These are phyloP conservation scores for Typhlichthys eigenmanni DNA, from an alignment of 2,797 vertebrate genomes.

Conservation along the genomic window DNA sequence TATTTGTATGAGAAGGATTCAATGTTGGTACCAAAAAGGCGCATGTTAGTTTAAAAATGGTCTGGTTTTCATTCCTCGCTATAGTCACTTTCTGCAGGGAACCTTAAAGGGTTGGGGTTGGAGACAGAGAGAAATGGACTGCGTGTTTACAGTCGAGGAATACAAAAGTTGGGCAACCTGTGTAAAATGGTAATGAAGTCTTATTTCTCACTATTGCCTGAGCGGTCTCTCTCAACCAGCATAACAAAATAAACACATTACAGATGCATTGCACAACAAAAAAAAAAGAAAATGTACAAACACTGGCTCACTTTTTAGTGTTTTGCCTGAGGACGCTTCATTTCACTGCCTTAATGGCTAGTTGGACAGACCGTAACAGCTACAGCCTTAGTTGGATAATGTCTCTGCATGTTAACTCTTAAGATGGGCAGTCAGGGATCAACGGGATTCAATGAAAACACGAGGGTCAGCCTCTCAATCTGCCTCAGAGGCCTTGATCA, in stretches of 20 bases:
- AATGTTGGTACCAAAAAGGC: too few species aligned
- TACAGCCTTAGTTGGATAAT: too few species aligned
- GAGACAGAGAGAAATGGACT: too few species aligned
- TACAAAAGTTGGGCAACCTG: slow-evolving; percentile 60
- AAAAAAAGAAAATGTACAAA: neutral
- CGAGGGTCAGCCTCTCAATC: slow-evolving; percentile 22
- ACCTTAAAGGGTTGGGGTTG: too few species aligned
- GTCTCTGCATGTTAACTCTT: slow-evolving; percentile 6
- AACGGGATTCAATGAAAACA: slow-evolving; percentile 18
- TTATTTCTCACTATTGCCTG: slow-evolving; percentile 51
- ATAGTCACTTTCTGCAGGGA: too few species aligned
- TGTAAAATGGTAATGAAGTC: slow-evolving; percentile 71
- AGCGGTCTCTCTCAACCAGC: neutral
- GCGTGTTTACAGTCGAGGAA: slow-evolving; percentile 59
- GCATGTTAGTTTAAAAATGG: too few species aligned
- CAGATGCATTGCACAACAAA: slow-evolving; percentile 17
- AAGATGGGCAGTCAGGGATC: slow-evolving; percentile 21
- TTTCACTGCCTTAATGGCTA: too few species aligned
- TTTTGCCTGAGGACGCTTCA: too few species aligned
- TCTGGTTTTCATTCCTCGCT: too few species aligned
- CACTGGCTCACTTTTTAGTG: too few species aligned
- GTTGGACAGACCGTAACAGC: too few species aligned
- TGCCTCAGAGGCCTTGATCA: slow-evolving; percentile 15
- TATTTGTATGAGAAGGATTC: too few species aligned
- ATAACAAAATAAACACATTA: slow-evolving; percentile 16